Evolutionary conservation across 2,113 vertebrate species (phyloP), one percentile per base, ranked within the genome.

Genomic region (human): DNA sequence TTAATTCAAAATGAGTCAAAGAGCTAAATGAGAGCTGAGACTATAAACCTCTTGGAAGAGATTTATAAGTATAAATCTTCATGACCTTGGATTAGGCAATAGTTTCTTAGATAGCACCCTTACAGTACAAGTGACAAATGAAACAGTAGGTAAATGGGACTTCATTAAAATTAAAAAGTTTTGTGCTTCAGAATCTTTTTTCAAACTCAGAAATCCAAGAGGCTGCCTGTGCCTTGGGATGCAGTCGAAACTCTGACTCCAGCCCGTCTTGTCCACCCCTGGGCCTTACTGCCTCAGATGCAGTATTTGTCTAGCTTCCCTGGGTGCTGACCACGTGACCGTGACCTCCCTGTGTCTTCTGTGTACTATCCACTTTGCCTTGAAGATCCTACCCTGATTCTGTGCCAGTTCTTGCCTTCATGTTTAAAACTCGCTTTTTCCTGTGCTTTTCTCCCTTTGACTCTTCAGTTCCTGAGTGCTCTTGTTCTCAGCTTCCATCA

Each of bases 401-500:
- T 50, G 45, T 27, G 30, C 30, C 11, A 9, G 14, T 23, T 9
- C 43, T 27, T 13, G 2, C 35, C 70, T 50, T 52, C 30, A 18
- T 32, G 35, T 83, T 59, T 14, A 86, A 70, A 52, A 18, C 93
- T 40, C 43, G 1, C 23, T 50, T 73, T 72, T n/a, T 88, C n/a
- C 68, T 10, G 1, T 3, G 4, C 8, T 5, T 45, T 66, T 76
- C 23, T 18, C 27, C 2, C 0, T 25, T 68, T 9, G 52, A 30
- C 5, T 52, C 40, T 32, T 48, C 16, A 3, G 8, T 27, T 89
- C 83, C 57, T 3, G 50, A 55, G 12, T 22, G 2, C 8, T 23
- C 27, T 30, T 32, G 8, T 12, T 12, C 72, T 85, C 27, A 8
- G 35, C 32, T 32, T 1, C 0, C 50, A 13, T 40, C 70, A 6